Conservation (phyloP, 2,888 invertebrate genomes). For the Eugnorisma glareosa region DNA sequence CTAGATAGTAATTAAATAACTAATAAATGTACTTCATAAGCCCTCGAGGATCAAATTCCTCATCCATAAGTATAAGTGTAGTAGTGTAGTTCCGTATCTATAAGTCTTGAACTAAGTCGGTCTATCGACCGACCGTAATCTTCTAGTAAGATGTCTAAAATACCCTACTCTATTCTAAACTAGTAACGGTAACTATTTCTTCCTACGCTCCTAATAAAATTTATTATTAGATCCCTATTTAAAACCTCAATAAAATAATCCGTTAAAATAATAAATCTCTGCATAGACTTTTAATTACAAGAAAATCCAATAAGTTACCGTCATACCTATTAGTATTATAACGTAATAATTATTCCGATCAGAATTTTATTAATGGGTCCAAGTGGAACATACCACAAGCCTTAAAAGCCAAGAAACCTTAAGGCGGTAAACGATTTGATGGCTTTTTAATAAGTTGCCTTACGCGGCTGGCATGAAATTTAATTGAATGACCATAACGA, state of each 20-base stretch:
- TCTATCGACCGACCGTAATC: background rate
- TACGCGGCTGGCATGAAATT: conserved; percentile 71
- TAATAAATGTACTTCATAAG: background rate
- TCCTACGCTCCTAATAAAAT: conserved; percentile 30
- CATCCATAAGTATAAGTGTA: background rate
- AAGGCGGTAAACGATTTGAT: conserved; percentile 76
- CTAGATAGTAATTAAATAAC: background rate
- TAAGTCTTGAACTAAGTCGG: too few relatives aligned
- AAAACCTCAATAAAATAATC: background rate
- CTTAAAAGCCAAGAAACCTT: conserved; percentile 68
- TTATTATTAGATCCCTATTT: background rate
- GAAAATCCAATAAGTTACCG: conserved; percentile 54
- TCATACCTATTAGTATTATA: conserved; percentile 55
- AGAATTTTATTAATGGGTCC: conserved; percentile 61
- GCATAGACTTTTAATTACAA: conserved; percentile 51
- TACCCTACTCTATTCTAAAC: background rate
- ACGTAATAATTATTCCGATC: conserved; percentile 60
- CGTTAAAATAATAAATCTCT: conserved; percentile 26
- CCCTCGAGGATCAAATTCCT: background rate
- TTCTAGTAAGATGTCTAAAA: background rate
- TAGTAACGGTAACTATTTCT: background rate
- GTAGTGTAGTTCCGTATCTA: too few relatives aligned
- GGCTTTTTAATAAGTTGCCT: conserved; percentile 78
- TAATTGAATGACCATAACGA: conserved; percentile 73
- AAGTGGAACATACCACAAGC: conserved; percentile 67